phyloP scores from a whole-genome alignment of 2,797 vertebrate genomes.

The Amblyraja radiata region DNA sequence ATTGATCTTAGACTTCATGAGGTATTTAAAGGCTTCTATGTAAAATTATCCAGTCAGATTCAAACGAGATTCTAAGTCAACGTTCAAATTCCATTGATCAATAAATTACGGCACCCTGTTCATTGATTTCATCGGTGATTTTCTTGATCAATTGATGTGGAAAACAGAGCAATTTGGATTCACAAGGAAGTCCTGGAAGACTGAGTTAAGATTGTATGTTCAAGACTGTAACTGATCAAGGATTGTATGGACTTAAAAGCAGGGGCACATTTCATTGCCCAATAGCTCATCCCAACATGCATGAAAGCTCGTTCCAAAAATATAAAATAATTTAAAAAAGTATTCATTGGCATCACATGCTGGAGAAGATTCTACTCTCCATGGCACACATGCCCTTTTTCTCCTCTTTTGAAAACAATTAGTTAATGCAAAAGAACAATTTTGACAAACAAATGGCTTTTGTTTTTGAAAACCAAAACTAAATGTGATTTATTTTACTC shows the following conservation, averaged over 20 bases:
- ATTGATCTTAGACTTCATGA: not conserved
- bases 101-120: too few species aligned
- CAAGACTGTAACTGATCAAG: not conserved
- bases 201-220: not conserved
- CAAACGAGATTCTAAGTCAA: not conserved
- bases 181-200: not conserved
- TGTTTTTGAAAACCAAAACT: not conserved
- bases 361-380: not conserved
- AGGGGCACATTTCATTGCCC: not conserved
- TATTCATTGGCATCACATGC: not conserved
- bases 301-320: not conserved
- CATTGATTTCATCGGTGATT: not conserved
- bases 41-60: not conserved
- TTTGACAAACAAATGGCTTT: not conserved
- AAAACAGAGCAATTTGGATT: not conserved
- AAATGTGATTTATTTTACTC: slow-evolving; percentile 8
- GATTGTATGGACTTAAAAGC: not conserved
- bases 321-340: not conserved
- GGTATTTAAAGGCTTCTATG: not conserved
- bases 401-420: not conserved
- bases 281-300: not conserved
- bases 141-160: not conserved
- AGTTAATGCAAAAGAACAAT: not conserved
- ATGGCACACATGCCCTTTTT: not conserved
- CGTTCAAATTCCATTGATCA: not conserved